Conservation (phyloP, 92 coral and sea anemone species). For the Umimayanthus chanpuru region DNA sequence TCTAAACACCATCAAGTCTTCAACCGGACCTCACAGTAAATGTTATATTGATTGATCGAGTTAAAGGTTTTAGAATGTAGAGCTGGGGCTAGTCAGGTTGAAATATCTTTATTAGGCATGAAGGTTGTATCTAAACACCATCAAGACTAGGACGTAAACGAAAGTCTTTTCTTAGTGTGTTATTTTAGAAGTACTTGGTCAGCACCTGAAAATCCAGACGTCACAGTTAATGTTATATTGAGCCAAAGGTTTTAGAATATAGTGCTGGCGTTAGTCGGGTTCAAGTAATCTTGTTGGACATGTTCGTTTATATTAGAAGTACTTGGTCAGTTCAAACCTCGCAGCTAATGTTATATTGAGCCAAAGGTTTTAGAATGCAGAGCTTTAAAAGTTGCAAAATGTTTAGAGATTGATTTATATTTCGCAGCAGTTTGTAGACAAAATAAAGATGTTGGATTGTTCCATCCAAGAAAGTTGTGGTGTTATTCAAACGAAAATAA, state of each 20-base stretch:
- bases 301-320: not conserved
- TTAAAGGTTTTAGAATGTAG: no score
- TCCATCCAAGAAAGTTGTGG: not conserved
- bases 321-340: not conserved
- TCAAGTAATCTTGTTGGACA: no score
- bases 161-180: not conserved
- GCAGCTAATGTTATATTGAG: not conserved
- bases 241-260: no score
- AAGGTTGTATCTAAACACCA: not conserved
- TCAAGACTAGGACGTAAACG: not conserved
- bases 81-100: no score
- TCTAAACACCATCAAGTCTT: not conserved
- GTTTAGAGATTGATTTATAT: no score
- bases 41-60: no score
- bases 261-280: no score
- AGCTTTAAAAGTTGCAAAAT: no score
- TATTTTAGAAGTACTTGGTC: not conserved
- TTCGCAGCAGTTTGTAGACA: not conserved
- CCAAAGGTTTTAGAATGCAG: no score
- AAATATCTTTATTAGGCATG: no score
- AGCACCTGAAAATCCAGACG: not conserved
- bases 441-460: constrained; percentile 5
- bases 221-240: no score
- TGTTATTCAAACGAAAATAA: not conserved
- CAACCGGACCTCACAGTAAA: not conserved